Base-by-base conservation (phyloP, 2,888 invertebrate genomes). In the Mongoloraphidia duomilia region DNA sequence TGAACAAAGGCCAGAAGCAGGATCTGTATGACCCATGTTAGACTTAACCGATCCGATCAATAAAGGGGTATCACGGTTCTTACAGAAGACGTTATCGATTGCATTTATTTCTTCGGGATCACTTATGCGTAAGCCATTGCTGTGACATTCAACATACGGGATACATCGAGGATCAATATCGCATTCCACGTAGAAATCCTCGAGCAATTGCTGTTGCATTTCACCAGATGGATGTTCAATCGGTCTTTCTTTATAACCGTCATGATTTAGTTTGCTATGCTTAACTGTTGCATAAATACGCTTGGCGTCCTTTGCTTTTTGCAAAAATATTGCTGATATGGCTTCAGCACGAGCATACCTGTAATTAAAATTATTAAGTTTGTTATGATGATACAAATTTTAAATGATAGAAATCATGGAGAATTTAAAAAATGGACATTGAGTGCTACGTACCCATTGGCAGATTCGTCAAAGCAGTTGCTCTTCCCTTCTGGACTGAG, bases 61-160 rank as follows among this genome's bases (percentile, higher is more conserved):
- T 2, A 84, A 66, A 1, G 80, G 75, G 1, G 74, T 71, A 0
- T 71, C 70, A 49, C 78, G 64, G 43, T 69, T 64, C 38, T 65
- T 61, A 58, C 77, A 77, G 59, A 76, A 76, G 1, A 78, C 69
- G 45, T 74, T 69, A 26, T 72, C 69, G 47, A 83, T 72, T 2
- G 77, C 72, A 59, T 78, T 75, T 12, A 80, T 63, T 61, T 84
- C 84, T 46, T 75, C 70, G 48, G 80, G 80, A 58, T 84, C 84
- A 10, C 76, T 73, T 26, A 73, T 68, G 33, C 63, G 75, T 6
- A 75, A 74, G 46, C 79, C 79, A 17, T 76, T 77, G 13, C 79
- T 79, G 61, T 79, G 61, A 53, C 77, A 74, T 59, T 80, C 79
- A 35, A 80, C 68, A 59, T 74, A 80, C 17, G 63, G 61, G 8